Base-by-base conservation (phyloP, 1,140 invertebrate species). In the Drosophila funebris region DNA sequence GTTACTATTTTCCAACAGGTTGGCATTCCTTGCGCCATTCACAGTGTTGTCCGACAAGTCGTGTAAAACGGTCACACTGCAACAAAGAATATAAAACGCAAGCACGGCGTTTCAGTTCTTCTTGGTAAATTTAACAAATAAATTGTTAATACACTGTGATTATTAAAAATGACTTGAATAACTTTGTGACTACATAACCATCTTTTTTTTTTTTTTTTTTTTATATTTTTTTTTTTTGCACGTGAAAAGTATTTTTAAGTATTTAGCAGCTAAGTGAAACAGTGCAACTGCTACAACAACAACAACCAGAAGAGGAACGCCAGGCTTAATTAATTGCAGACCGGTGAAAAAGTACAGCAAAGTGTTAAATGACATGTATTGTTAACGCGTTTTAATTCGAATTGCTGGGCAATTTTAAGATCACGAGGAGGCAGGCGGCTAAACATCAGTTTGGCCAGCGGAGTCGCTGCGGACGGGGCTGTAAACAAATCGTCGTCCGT, bases 241-340 rank as follows among this genome's bases (percentile, higher is more conserved):
- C 78, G 82, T 87, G 82, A 82, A 73, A 60, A 67, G 22, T 84
- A 76, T 79, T 68, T 63, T 8, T 77, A 87, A 87, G 69, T 62
- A 67, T 71, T 43, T 66, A 83, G 46, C 62, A 44, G 50, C 58
- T 64, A 85, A 84, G 80, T 84, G 76, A 85, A 73, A 66, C n/a
- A 60, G 60, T 64, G 68, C 46, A 43, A 48, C 44, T 41, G 22
- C 36, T 41, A 46, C 56, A 46, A 53, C 66, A 53, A 58, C 71
- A 41, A 50, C 66, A 62, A 56, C 57, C 14, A 53, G 14, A 37
- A 52, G 31, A 75, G 63, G 58, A 74, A 77, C 57, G 60, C 36
- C 78, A 36, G 61, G 44, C 27, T 66, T 66, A 63, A 57, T 27
- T 69, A 22, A 41, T 62, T 36, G 39, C 67, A 58, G 16, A 52